A percentile compares a stretch with the other conserved stretches of the same genome.
Evolutionary conservation across 2,888 invertebrate genomes (phyloP).

Genomic region (Embidobia sp.): DNA sequence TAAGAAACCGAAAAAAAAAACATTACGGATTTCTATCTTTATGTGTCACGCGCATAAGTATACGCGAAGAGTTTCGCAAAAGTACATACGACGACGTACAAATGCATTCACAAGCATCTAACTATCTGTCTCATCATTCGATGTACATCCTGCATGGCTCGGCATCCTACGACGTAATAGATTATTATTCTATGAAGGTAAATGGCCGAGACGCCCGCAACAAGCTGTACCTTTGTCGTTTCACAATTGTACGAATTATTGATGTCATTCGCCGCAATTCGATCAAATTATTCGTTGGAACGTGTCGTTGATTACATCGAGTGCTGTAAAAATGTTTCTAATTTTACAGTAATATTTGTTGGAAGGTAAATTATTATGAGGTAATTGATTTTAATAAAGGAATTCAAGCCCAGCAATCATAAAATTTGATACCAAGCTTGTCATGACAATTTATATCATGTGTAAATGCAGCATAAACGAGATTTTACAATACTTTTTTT

Average conservation of each 20-base stretch:
- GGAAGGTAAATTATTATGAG: too few relatives aligned
- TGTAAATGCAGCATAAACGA: too few relatives aligned
- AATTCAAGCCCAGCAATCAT: too few relatives aligned
- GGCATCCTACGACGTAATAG: conserved; percentile 54
- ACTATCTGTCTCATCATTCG: conserved; percentile 50
- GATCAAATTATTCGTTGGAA: conserved; percentile 7
- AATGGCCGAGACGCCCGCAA: conserved; percentile 38
- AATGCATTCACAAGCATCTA: conserved; percentile 28
- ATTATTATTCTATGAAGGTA: conserved; percentile 63
- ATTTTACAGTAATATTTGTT: too few relatives aligned
- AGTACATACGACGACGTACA: conserved; percentile 10
- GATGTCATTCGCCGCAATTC: conserved; percentile 12
- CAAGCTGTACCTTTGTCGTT: conserved; percentile 42
- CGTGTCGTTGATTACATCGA: too few relatives aligned
- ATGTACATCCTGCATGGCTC: conserved; percentile 35
- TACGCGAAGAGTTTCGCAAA: conserved; percentile 17
- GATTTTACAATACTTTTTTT: too few relatives aligned
- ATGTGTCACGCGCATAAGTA: conserved; percentile 10
- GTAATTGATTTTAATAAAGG: too few relatives aligned
- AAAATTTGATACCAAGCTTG: too few relatives aligned
- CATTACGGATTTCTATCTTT: neutral
- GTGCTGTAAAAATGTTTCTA: too few relatives aligned
- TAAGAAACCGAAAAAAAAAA: too few relatives aligned
- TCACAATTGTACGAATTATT: conserved; percentile 39
- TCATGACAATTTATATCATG: too few relatives aligned